Conservation (phyloP, 2,797 vertebrate species). For the Crax fasciolata region DNA sequence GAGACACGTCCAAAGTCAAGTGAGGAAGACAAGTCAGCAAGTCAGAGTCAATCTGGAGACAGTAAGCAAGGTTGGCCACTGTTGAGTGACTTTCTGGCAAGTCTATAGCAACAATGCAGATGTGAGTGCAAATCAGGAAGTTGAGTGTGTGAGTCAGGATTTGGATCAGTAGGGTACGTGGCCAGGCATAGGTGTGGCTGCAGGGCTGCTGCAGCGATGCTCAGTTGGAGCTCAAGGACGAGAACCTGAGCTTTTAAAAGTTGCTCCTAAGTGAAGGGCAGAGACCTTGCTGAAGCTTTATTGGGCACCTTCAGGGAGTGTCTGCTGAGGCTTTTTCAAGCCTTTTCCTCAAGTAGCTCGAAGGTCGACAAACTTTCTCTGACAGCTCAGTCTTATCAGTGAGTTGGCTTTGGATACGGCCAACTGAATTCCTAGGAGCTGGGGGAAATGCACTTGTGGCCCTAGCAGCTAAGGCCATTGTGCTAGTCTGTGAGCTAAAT, state of each 20-base stretch:
- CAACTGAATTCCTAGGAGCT: neutral
- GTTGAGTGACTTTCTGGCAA: neutral
- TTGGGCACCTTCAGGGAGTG: neutral
- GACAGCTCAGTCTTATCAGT: neutral
- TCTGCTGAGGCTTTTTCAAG: neutral
- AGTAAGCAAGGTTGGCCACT: neutral
- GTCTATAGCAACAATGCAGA: neutral
- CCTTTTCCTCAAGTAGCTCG: neutral
- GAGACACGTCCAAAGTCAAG: neutral
- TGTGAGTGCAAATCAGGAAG: neutral
- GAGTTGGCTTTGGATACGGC: neutral
- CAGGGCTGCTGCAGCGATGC: neutral
- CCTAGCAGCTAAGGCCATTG: neutral
- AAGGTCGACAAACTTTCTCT: neutral
- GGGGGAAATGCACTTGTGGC: neutral
- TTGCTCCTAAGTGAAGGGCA: fast-evolving
- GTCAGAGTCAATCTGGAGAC: neutral
- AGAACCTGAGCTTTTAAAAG: neutral
- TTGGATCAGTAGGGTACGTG: fast-evolving
- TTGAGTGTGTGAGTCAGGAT: neutral
- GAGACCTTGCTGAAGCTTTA: neutral
- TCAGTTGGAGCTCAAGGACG: neutral
- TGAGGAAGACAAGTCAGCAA: neutral
- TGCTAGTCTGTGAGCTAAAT: neutral
- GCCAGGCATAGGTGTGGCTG: neutral